These are phyloP conservation scores for Chloroceryle inda DNA, from an alignment of 2,797 vertebrate genomes.

Conservation along the genomic window DNA sequence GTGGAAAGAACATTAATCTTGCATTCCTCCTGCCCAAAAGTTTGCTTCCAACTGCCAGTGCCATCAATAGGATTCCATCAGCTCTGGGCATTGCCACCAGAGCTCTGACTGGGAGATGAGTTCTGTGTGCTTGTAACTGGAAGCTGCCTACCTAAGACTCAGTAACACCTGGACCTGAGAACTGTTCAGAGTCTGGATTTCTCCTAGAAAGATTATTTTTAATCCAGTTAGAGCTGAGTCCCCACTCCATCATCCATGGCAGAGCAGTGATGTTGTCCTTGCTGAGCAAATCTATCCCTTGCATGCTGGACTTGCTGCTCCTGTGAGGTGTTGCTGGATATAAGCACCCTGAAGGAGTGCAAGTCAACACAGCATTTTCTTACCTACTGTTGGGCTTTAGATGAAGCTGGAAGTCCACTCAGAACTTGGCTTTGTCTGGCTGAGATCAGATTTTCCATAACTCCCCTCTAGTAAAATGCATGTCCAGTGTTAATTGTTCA, in stretches of 20 bases:
- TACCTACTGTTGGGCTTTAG: not conserved
- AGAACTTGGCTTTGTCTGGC: rapidly evolving
- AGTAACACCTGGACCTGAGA: not conserved
- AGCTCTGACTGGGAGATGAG: not conserved
- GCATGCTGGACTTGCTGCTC: rapidly evolving
- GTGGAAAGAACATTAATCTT: not conserved
- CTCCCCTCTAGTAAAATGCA: not conserved
- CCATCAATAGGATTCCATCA: not conserved
- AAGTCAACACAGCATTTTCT: not conserved
- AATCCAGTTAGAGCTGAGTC: not conserved
- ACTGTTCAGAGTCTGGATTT: not conserved
- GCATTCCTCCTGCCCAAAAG: not conserved
- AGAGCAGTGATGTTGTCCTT: rapidly evolving
- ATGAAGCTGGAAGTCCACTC: not conserved
- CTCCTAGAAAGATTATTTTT: not conserved
- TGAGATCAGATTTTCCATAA: not conserved
- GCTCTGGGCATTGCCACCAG: not conserved
- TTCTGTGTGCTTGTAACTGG: not conserved
- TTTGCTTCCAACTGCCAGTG: not conserved
- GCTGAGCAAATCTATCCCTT: rapidly evolving
- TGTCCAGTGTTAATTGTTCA: no score
- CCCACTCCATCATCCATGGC: rapidly evolving
- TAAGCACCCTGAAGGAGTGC: not conserved
- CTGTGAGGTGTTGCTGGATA: not conserved
- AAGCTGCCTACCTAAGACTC: not conserved